phyloP scores from a whole-genome alignment of 2,797 vertebrate species.

The Mus caroli region DNA sequence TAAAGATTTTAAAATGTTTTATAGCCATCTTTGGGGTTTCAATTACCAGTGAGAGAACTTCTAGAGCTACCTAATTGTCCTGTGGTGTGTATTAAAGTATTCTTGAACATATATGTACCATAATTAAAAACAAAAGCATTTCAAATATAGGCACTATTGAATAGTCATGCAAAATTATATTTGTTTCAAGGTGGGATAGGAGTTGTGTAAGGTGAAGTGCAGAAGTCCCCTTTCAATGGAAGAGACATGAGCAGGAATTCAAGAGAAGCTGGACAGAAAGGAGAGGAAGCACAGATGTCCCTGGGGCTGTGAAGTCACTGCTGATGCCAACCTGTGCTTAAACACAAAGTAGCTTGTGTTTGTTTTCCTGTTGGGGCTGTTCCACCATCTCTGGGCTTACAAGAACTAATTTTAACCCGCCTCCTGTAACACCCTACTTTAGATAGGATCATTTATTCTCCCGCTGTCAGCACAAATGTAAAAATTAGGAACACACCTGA shows the following conservation, averaged over 20 bases:
- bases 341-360: conserved; percentile 15
- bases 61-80: conserved; percentile 27
- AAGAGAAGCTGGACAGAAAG: not conserved
- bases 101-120: not conserved
- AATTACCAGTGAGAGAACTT: conserved; percentile 31
- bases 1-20: conserved; percentile 20
- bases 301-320: not conserved
- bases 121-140: conserved; percentile 14
- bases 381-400: not conserved
- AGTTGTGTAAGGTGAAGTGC: not conserved
- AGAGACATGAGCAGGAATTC: not conserved
- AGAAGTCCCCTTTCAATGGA: not conserved
- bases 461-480: conserved; percentile 77
- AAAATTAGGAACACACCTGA: conserved; percentile 78
- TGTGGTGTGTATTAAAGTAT: not conserved
- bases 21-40: not conserved
- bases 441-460: conserved; percentile 43
- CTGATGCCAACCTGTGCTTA: conserved; percentile 7
- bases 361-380: conserved; percentile 47
- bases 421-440: conserved; percentile 48
- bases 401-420: conserved; percentile 65
- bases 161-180: not conserved
- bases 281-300: not conserved
- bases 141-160: not conserved
- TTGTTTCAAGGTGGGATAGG: not conserved